phyloP scores from a whole-genome alignment of 2,888 invertebrate species.

The Apamea sordens region DNA sequence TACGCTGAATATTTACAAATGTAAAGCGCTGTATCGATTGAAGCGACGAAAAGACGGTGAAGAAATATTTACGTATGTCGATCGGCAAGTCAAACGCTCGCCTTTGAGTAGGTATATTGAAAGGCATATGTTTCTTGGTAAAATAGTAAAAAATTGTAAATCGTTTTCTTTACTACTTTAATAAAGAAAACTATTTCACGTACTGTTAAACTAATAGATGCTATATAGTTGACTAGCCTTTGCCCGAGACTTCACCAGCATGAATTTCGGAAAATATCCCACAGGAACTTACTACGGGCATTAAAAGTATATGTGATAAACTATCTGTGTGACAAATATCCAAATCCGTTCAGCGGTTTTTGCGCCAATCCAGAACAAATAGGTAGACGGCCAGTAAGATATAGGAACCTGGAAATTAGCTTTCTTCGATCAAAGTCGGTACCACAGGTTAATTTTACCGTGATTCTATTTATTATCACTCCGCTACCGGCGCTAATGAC shows the following conservation, averaged over 20 bases:
- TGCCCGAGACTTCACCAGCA: background rate
- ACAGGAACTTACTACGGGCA: background rate
- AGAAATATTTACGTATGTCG: slow-evolving; percentile 49
- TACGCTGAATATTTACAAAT: slow-evolving; percentile 45
- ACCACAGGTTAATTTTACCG: slow-evolving; percentile 53
- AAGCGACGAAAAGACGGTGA: slow-evolving; percentile 40
- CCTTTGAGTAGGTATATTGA: slow-evolving; percentile 43
- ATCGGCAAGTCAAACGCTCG: slow-evolving; percentile 32
- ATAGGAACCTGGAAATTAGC: slow-evolving; percentile 12
- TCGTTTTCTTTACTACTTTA: slow-evolving; percentile 27
- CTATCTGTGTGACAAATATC: background rate
- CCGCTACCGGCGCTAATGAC: slow-evolving; percentile 46
- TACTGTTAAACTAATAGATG: background rate
- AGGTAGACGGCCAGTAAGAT: background rate
- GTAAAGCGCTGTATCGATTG: slow-evolving; percentile 42
- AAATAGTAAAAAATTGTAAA: slow-evolving; percentile 41
- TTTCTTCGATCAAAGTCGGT: slow-evolving; percentile 47
- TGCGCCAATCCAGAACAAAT: background rate
- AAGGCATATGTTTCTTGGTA: slow-evolving; percentile 45
- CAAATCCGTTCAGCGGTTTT: background rate
- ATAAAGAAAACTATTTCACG: slow-evolving; percentile 17
- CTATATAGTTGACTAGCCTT: background rate
- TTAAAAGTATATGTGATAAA: background rate
- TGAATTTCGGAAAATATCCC: background rate
- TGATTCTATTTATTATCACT: slow-evolving; percentile 64